Conservation (phyloP, 2,797 vertebrate genomes). For the Emys orbicularis region DNA sequence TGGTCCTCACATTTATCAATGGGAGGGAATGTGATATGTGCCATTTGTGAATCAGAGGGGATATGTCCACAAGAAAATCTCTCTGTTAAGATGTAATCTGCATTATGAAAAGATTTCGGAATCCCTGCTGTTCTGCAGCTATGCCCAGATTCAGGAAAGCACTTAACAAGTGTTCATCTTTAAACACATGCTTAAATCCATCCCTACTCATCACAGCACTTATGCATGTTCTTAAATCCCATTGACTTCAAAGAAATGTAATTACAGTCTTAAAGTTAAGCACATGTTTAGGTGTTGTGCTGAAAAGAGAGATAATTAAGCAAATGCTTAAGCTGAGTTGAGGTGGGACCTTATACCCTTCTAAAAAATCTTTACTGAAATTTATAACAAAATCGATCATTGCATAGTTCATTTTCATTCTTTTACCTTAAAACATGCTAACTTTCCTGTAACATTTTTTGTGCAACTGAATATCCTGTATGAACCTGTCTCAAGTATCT, state of each 20-base stretch:
- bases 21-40: neutral
- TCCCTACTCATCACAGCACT: neutral
- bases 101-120: neutral
- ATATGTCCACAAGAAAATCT: neutral
- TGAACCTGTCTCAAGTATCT: neutral
- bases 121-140: neutral
- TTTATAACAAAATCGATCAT: neutral
- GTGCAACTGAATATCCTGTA: neutral
- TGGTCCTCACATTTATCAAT: neutral
- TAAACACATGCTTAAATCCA: neutral
- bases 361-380: neutral
- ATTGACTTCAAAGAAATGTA: neutral
- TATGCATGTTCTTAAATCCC: neutral
- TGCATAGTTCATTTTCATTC: neutral
- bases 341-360: neutral
- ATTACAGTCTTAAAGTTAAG: neutral
- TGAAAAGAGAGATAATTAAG: neutral
- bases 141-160: rapidly evolving
- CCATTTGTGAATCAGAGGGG: neutral
- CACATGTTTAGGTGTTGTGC: neutral
- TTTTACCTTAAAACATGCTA: neutral
- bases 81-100: neutral
- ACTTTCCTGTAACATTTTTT: neutral
- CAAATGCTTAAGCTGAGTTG: neutral
- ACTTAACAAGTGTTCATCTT: neutral